Evolutionary conservation across 2,113 vertebrate species (phyloP), one percentile per base, ranked within the genome.

Genomic region (Labeo rohita): DNA sequence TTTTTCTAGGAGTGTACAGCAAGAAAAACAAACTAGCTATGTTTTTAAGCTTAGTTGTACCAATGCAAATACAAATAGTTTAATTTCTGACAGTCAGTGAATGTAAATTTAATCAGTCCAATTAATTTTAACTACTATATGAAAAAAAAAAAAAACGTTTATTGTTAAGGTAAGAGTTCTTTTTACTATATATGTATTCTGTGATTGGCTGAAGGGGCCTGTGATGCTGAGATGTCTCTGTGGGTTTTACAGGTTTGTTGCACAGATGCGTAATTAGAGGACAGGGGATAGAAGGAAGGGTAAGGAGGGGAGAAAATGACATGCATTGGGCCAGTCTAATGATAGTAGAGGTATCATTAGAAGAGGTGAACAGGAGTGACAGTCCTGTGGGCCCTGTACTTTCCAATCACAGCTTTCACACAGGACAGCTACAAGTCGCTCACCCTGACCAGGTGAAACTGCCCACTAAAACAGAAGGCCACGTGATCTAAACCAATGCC

Each of bases 221-320:
- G 65, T 59, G 83, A 79, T 77, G 78, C 36, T 36, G 21, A 45
- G 52, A 34, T 52, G 56, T 84, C 80, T 61, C 79, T 85, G 8
- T 70, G 79, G 85, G 76, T 47, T 23, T 45, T 52, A 43, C 66
- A 81, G 83, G 72, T 88, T 73, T 70, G 72, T 56, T 78, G 63
- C 73, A 83, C 89, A 79, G 82, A 80, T 74, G 72, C 52, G 50
- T 87, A 84, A 90, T 88, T 84, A 89, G 36, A 16, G 78, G 47
- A 59, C 39, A 43, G 28, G 81, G 75, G n/a, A 75, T 65, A 56
- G 70, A 52, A 23, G 72, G 81, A 61, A 39, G 80, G 79, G 61
- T 4, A 23, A 49, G 73, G 34, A 89, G 90, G 86, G 90, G 59
- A 15, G 66, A 86, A 63, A 77, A 21, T 80, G 68, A 76, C 59